phyloP scores from a whole-genome alignment of 2,113 vertebrate genomes.

The Thalassoma bifasciatum region DNA sequence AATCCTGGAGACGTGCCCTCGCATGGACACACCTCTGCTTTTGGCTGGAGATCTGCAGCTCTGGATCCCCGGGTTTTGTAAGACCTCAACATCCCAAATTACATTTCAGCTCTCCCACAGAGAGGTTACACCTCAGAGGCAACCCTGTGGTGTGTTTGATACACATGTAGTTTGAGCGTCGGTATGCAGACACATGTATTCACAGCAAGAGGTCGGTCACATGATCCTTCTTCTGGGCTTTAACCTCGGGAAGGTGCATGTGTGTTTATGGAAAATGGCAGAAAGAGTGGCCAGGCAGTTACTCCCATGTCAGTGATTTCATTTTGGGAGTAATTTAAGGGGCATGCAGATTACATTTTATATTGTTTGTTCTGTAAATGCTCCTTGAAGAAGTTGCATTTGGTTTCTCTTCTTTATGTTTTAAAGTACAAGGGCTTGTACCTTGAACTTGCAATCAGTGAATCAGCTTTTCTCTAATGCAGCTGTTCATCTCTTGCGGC shows the following conservation, averaged over 20 bases:
- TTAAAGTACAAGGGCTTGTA: neutral
- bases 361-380: neutral
- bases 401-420: neutral
- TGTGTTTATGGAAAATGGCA: neutral
- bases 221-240: slow-evolving; percentile 20
- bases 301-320: neutral
- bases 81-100: slow-evolving; percentile 63
- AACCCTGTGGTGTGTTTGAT: slow-evolving; percentile 33
- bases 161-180: slow-evolving; percentile 32
- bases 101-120: slow-evolving; percentile 60
- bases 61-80: slow-evolving; percentile 31
- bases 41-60: slow-evolving; percentile 56
- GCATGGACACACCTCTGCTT: slow-evolving; percentile 68
- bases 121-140: slow-evolving; percentile 52
- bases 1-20: slow-evolving; percentile 71
- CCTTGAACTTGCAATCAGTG: neutral
- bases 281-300: neutral
- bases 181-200: slow-evolving; percentile 29
- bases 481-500: neutral
- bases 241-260: neutral
- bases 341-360: neutral
- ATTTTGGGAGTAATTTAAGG: neutral
- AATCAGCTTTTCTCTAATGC: neutral
- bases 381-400: neutral
- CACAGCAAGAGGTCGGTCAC: slow-evolving; percentile 16